phyloP scores from a whole-genome alignment of 2,113 vertebrate genomes.

The Anser cygnoides region DNA sequence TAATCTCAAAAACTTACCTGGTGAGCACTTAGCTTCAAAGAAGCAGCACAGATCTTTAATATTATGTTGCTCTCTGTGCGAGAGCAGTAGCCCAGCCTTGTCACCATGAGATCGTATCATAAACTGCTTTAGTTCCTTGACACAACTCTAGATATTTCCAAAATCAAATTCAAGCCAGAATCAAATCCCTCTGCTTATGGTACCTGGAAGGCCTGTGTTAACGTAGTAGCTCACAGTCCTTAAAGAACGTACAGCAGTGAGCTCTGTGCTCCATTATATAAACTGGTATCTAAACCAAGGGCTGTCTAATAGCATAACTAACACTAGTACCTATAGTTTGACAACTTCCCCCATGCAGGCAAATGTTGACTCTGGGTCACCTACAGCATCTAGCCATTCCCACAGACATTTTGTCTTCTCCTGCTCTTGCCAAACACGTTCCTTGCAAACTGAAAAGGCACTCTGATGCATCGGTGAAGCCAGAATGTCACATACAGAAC shows the following conservation, averaged over 20 bases:
- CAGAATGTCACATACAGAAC: neutral
- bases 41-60: too few relatives aligned
- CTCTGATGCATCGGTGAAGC: neutral
- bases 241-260: neutral
- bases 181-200: accelerated
- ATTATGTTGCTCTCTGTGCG: too few relatives aligned
- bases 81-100: neutral
- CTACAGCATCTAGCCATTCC: neutral
- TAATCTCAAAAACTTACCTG: neutral
- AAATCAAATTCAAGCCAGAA: neutral
- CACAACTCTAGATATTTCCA: neutral
- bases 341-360: neutral
- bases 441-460: neutral
- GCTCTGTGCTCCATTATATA: neutral
- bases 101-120: neutral
- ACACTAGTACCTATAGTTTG: accelerated
- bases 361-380: neutral
- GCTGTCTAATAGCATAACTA: accelerated
- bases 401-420: neutral
- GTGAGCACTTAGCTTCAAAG: neutral
- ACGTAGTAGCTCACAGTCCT: neutral
- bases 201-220: neutral
- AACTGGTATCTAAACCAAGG: too few relatives aligned
- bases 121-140: neutral
- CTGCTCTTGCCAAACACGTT: neutral